Percentiles rank a stretch among this genome's conserved stretches.
Evolutionary conservation across 2,113 vertebrate species (phyloP).

Genomic region (Solenodon paradoxus): DNA sequence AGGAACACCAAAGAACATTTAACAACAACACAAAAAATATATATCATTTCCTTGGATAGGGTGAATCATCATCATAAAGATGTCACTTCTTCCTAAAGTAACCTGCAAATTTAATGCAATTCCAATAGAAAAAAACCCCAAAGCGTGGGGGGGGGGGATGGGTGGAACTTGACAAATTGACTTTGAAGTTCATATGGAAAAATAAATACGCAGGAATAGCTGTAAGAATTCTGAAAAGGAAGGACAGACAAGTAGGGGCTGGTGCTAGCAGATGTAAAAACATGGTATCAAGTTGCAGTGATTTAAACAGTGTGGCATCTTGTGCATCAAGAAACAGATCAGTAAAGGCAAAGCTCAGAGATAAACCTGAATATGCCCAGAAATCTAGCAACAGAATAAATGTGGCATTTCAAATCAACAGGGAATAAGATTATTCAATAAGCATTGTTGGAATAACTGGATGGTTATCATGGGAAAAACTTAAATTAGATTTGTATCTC

Average conservation of each 20-base stretch:
- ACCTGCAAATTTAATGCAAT: not conserved
- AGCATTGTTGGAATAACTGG: not conserved
- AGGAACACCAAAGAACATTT: constrained; percentile 1
- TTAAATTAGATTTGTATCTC: constrained; percentile 17
- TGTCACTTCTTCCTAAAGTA: constrained; percentile 4
- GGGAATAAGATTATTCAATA: not conserved
- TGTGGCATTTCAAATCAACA: not conserved
- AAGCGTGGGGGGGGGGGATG: too few relatives aligned
- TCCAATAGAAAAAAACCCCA: not conserved
- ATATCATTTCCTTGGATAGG: not conserved
- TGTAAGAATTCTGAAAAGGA: not conserved
- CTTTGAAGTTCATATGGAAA: not conserved
- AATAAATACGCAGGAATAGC: not conserved
- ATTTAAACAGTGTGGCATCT: not conserved
- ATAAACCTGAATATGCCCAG: not conserved
- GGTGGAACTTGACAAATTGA: not conserved
- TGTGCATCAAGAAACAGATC: not conserved
- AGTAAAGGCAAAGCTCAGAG: constrained; percentile 5
- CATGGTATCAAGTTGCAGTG: not conserved
- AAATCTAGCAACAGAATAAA: constrained; percentile 12
- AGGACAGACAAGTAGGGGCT: not conserved
- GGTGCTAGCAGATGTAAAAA: not conserved
- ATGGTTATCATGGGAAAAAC: not conserved
- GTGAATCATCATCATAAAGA: constrained; percentile 1
- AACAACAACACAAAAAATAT: not conserved